phyloP scores from a whole-genome alignment of 2,797 vertebrate species.

The Tinamus major region DNA sequence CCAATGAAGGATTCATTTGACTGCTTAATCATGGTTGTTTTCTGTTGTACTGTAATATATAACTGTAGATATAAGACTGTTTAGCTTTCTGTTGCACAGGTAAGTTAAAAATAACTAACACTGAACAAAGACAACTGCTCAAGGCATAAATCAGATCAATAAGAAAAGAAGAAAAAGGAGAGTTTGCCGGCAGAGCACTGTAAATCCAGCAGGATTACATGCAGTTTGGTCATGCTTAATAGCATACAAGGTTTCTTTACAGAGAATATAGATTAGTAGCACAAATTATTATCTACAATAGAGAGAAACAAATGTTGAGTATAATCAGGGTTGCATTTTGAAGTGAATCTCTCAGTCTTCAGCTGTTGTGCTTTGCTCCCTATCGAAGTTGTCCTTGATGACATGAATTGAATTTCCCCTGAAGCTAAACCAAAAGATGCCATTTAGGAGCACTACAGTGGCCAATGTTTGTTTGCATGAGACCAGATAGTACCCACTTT shows the following conservation, averaged over 20 bases:
- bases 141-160: conserved; percentile 65
- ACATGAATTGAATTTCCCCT: not conserved
- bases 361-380: not conserved
- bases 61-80: conserved; percentile 52
- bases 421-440: not conserved
- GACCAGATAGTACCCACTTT: not conserved
- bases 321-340: not conserved
- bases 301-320: not conserved
- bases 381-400: not conserved
- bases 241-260: not conserved
- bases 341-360: not conserved
- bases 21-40: conserved; percentile 75
- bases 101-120: conserved; percentile 70
- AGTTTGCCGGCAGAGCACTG: conserved; percentile 1
- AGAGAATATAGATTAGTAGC: not conserved
- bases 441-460: not conserved
- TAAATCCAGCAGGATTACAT: not conserved
- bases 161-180: conserved; percentile 48
- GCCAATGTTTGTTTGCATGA: not conserved
- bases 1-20: conserved; percentile 75
- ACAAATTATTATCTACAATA: not conserved
- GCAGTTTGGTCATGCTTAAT: not conserved
- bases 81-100: conserved; percentile 70
- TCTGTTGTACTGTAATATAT: conserved; percentile 57
- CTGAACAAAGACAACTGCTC: conserved; percentile 26